Base-by-base conservation (phyloP, 2,113 vertebrate species). In the Myodes glareolus region DNA sequence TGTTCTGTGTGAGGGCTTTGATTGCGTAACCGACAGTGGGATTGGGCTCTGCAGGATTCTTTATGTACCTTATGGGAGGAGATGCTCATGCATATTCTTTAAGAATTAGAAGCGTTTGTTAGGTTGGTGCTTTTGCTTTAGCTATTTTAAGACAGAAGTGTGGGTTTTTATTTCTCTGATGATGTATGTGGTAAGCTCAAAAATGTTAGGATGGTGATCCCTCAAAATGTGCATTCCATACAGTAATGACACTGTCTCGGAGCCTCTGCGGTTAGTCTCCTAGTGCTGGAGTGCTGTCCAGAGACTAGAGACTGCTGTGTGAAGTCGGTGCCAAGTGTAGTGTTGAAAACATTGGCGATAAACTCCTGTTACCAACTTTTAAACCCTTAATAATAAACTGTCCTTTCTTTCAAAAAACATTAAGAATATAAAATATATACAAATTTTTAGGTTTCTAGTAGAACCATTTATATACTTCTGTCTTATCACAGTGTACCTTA, bases 71-170 rank as follows among this genome's bases (percentile, higher is more conserved):
- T 63, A 45, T 86, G 50, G 19, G 91, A 67, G 94, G 61, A 81
- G 92, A 94, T 82, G 33, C 61, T 94, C 61, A 89, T 89, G 87
- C 96, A 77, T 91, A 93, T 97, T 96, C 63, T 55, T 47, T 80
- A 93, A 91, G 73, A 93, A 91, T 82, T 95, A 55, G 27, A 77
- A 91, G 42, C 4, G 85, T 95, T 96, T 84, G 55, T 95, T 96
- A 80, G 16, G 31, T 90, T 73, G 33, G 36, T 95, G 65, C 63
- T 58, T 95, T 97, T 96, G 45, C 65, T 88, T 92, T 55, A 80
- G n/a, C 63, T 90, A 78, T 96, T 96, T 97, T 97, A 70, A 91
- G 50, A 70, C 36, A 72, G 55, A 91, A 77, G 50, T 91, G 11
- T 92, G 77, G 29, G 45, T 21, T 96, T 87, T 97, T 92, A 77